A percentile compares a stretch with the other conserved stretches of the same genome.
Evolutionary conservation across 2,113 vertebrate genomes (phyloP).

Genomic region (Propithecus coquereli): DNA sequence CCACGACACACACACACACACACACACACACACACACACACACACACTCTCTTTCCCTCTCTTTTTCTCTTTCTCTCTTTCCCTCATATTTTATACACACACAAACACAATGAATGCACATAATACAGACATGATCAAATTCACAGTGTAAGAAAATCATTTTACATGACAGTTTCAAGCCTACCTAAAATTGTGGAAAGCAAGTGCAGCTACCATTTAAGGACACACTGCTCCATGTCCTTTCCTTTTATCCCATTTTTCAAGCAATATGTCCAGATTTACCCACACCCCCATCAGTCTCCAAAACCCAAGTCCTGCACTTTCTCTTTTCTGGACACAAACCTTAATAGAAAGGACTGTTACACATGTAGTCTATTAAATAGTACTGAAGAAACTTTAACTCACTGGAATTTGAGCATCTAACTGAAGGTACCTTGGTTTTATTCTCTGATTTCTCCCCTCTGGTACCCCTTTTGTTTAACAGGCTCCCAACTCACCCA

Average conservation of each 20-base stretch:
- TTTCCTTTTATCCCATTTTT: neutral
- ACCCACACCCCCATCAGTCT: neutral
- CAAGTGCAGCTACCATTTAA: neutral
- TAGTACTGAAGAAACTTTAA: neutral
- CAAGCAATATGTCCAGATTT: neutral
- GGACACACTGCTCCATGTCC: fast-evolving
- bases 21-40: too few species aligned
- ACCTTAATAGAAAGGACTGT: neutral
- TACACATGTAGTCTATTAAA: neutral
- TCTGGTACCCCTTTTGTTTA: neutral
- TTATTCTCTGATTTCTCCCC: neutral
- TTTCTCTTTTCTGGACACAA: neutral
- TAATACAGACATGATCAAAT: neutral
- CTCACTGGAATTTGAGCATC: neutral
- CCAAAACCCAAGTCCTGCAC: neutral
- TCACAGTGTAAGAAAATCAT: neutral
- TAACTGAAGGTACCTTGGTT: neutral
- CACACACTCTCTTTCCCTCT: fast-evolving
- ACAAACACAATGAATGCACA: neutral
- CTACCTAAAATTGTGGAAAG: neutral
- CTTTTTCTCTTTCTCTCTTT: neutral
- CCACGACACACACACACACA: too few species aligned
- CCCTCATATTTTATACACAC: neutral
- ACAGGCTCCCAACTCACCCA: slow-evolving; percentile 35
- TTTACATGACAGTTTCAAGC: neutral